Evolutionary conservation across 1,140 invertebrate genomes (phyloP).

Genomic region (Cotesia glomerata): DNA sequence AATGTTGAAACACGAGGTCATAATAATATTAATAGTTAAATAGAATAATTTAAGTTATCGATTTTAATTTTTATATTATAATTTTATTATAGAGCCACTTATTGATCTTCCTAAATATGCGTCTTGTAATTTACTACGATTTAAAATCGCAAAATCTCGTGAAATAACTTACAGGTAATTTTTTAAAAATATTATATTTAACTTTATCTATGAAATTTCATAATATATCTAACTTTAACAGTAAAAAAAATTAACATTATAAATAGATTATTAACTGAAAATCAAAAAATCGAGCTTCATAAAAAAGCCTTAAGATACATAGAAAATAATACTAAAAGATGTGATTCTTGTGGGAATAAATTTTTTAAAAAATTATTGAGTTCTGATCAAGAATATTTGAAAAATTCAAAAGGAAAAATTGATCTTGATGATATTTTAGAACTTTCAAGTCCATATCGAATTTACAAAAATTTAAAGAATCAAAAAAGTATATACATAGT

Average conservation of each 20-base stretch:
- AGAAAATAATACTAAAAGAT: conserved; percentile 65
- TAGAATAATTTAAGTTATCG: neutral
- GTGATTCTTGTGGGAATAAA: conserved; percentile 63
- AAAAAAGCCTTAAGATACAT: conserved; percentile 65
- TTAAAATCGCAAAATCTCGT: conserved; percentile 64
- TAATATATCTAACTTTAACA: neutral
- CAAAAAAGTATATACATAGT: conserved; percentile 26
- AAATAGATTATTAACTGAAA: conserved; percentile 66
- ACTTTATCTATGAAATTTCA: neutral
- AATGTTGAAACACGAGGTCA: conserved; percentile 40
- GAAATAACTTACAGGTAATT: conserved; percentile 65
- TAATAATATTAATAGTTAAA: neutral
- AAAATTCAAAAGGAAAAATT: conserved; percentile 38
- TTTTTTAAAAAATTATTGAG: conserved; percentile 64
- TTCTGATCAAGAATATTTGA: conserved; percentile 35
- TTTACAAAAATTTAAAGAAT: neutral
- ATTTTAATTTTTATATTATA: conserved; percentile 31
- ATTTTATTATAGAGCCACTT: conserved; percentile 34
- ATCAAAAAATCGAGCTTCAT: conserved; percentile 70
- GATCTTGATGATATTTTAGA: conserved; percentile 27
- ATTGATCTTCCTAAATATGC: conserved; percentile 66
- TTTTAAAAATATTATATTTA: no score
- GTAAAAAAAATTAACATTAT: neutral
- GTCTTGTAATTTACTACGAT: conserved; percentile 68
- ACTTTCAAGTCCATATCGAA: neutral